Evolutionary conservation across 2,888 invertebrate species (phyloP).

Genomic region (Netelia melanura): DNA sequence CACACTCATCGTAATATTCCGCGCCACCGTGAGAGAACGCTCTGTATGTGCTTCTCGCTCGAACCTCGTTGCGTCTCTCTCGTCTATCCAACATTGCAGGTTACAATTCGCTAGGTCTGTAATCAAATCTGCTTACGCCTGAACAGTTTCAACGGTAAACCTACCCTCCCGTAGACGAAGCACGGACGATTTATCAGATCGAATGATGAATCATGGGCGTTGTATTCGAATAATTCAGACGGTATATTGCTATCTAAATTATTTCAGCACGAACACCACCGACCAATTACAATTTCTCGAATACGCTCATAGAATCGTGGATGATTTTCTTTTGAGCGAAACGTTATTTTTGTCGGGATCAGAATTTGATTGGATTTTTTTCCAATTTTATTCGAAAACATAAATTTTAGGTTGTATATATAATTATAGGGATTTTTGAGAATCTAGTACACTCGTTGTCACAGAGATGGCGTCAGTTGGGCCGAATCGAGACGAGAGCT

Average conservation of each 20-base stretch:
- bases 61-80: constrained; percentile 5
- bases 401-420: no score
- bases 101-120: constrained; percentile 46
- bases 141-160: constrained; percentile 36
- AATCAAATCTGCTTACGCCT: constrained; percentile 53
- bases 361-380: no score
- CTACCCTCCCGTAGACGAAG: not conserved
- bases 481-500: no score
- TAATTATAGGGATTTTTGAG: no score
- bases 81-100: constrained; percentile 36
- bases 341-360: no score
- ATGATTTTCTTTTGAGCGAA: no score
- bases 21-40: constrained; percentile 34
- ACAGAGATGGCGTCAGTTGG: no score
- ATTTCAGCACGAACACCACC: not conserved
- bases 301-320: no score
- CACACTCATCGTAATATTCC: constrained; percentile 38
- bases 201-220: not conserved
- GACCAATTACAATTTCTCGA: not conserved
- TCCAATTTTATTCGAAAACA: no score
- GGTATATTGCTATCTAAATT: not conserved
- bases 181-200: constrained; percentile 14
- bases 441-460: no score
- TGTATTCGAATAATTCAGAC: not conserved
- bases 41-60: constrained; percentile 45